Evolutionary conservation across 1,140 invertebrate genomes (phyloP).

Genomic region (Micrasema longulum): DNA sequence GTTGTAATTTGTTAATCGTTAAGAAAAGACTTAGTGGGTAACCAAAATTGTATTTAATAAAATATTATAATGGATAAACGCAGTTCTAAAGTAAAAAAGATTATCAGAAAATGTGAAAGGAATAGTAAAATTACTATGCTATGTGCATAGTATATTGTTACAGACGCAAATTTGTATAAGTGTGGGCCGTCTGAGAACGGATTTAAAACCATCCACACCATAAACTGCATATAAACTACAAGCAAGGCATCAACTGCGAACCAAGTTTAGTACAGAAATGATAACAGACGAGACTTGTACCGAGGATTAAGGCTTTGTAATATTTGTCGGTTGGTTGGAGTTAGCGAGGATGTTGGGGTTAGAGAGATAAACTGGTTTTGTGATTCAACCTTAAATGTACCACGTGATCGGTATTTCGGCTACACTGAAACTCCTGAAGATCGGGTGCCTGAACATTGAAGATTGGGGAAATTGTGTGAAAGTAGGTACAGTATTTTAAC

Average conservation of each 20-base stretch:
- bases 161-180: too few relatives aligned
- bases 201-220: conserved; percentile 2
- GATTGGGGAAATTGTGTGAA: too few relatives aligned
- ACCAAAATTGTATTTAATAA: too few relatives aligned
- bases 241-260: background rate
- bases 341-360: background rate
- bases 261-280: conserved; percentile 28
- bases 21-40: too few relatives aligned
- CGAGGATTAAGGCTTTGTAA: conserved; percentile 21
- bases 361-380: conserved; percentile 22
- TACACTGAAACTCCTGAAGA: conserved; percentile 10
- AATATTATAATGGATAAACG: too few relatives aligned
- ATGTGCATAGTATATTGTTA: too few relatives aligned
- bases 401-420: conserved; percentile 16
- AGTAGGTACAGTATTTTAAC: too few relatives aligned
- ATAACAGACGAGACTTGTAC: conserved; percentile 21
- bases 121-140: too few relatives aligned
- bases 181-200: background rate
- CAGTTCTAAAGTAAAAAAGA: too few relatives aligned
- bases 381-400: conserved; percentile 30
- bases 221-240: too few relatives aligned
- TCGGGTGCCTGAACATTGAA: background rate
- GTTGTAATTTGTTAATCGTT: too few relatives aligned
- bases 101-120: too few relatives aligned
- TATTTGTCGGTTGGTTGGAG: conserved; percentile 10